These are phyloP conservation scores for Chrysomallon squamiferum DNA, from an alignment of 1,140 invertebrate species.

Conservation along the genomic window DNA sequence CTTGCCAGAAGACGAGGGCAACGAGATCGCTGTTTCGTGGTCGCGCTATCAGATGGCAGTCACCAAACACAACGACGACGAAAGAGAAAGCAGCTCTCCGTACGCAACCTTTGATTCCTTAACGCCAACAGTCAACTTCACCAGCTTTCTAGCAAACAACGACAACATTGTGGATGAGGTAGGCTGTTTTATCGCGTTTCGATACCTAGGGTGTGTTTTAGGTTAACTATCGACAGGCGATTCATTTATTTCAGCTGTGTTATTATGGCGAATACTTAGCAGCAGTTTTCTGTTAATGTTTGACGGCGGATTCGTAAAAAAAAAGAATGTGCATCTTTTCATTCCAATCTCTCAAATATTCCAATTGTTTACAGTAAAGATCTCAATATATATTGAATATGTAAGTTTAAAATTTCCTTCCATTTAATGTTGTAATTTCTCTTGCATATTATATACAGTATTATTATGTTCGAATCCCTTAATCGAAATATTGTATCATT, in stretches of 20 bases:
- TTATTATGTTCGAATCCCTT: too few relatives aligned
- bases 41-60: constrained; percentile 53
- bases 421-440: too few relatives aligned
- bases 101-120: constrained; percentile 48
- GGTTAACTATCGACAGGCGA: background rate
- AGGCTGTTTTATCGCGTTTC: background rate
- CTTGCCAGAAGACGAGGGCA: constrained; percentile 38
- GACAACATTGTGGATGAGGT: constrained; percentile 52
- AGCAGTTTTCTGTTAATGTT: background rate
- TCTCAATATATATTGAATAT: too few relatives aligned
- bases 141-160: constrained; percentile 45
- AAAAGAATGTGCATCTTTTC: too few relatives aligned
- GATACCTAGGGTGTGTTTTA: background rate
- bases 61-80: constrained; percentile 53
- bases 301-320: background rate
- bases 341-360: too few relatives aligned
- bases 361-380: too few relatives aligned
- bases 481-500: too few relatives aligned
- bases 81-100: constrained; percentile 44
- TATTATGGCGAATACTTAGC: background rate
- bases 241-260: too few relatives aligned
- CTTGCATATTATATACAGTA: too few relatives aligned
- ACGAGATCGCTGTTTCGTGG: constrained; percentile 42
- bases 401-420: too few relatives aligned
- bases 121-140: constrained; percentile 50